Evolutionary conservation across 2,113 vertebrate genomes (phyloP).

Genomic region (Brevimyrus niger): DNA sequence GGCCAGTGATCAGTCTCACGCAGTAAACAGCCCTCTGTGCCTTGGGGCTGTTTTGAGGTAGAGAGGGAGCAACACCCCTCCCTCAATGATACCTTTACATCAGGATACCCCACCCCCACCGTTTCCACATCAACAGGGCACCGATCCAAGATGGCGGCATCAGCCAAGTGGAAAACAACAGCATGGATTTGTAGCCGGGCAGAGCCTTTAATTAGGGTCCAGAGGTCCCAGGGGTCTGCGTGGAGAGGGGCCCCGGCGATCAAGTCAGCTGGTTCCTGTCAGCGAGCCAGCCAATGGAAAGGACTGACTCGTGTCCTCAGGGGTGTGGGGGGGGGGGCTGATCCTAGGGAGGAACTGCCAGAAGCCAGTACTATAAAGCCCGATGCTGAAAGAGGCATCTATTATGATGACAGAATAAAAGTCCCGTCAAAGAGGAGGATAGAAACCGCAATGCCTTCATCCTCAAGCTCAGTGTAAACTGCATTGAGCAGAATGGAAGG

Average conservation of each 20-base stretch:
- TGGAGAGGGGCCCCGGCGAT: background rate
- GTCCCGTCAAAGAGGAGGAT: background rate
- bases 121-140: background rate
- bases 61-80: background rate
- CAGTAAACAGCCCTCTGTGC: background rate
- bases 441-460: background rate
- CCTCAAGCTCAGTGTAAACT: background rate
- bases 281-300: background rate
- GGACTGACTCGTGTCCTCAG: background rate
- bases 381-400: background rate
- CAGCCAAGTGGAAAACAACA: background rate
- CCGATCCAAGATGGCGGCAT: background rate
- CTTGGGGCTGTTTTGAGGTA: background rate
- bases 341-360: background rate
- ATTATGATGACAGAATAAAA: background rate
- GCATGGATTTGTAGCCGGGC: background rate
- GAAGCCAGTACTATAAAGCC: background rate
- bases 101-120: background rate
- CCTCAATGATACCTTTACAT: background rate
- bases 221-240: background rate
- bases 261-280: slow-evolving; percentile 8
- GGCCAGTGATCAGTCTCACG: background rate
- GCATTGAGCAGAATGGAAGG: background rate
- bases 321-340: background rate
- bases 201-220: slow-evolving; percentile 12